These are phyloP conservation scores for Entelurus aequoreus DNA, from an alignment of 2,113 vertebrate species.

Conservation along the genomic window DNA sequence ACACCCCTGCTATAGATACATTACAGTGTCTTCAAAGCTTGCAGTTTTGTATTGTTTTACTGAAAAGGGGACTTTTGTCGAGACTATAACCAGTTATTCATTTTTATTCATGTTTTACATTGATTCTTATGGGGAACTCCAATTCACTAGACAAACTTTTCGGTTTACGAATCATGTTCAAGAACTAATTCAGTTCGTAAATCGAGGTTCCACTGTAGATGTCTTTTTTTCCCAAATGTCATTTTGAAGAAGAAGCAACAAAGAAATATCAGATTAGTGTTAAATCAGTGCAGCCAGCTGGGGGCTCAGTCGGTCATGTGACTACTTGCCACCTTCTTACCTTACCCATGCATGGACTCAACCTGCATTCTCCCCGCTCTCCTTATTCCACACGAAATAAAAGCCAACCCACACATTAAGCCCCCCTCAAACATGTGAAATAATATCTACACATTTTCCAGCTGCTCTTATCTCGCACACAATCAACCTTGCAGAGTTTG, in stretches of 20 bases:
- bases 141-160: too few relatives aligned
- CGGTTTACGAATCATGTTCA: too few relatives aligned
- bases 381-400: neutral
- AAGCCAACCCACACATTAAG: neutral
- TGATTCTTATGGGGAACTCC: too few relatives aligned
- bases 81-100: too few relatives aligned
- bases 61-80: too few relatives aligned
- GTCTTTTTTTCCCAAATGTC: neutral
- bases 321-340: constrained; percentile 1
- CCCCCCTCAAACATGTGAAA: constrained; percentile 7
- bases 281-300: neutral
- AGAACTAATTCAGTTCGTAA: too few relatives aligned
- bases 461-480: constrained; percentile 31
- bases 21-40: too few relatives aligned
- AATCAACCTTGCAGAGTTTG: constrained; percentile 31
- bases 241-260: neutral
- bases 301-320: neutral
- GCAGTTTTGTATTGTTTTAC: too few relatives aligned
- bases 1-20: too few relatives aligned
- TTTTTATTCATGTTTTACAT: too few relatives aligned
- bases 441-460: constrained; percentile 16
- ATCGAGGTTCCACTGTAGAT: neutral
- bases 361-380: neutral
- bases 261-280: neutral
- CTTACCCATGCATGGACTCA: constrained; percentile 3